Evolutionary conservation across 1,140 invertebrate genomes (phyloP), one percentile per base, ranked within the genome.

Genomic region (Babylonia areolata): DNA sequence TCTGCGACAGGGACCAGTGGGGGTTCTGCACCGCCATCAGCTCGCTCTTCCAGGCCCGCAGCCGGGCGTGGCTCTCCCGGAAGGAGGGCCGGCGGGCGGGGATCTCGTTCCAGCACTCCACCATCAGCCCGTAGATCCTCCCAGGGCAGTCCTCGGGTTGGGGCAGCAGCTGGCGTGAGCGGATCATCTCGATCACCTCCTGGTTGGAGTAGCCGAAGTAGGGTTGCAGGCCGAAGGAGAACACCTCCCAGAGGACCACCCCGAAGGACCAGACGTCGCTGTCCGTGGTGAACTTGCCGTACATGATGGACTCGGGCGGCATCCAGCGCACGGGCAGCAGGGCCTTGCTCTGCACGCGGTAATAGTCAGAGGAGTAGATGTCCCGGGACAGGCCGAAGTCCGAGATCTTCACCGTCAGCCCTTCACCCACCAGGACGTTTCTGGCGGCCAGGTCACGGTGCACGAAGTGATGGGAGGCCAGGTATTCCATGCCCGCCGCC

Each of bases 251-350:
- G 15, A 99, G 94, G 28, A 99, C 97, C 73, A 99, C 98, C 15
- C 98, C 99, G 95, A 98, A 99, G 58, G 97, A 98, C 98, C 98
- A 99, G 11, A 99, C 98, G 94, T 99, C 99, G 88, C 97, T 99
- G 94, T 99, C 98, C 0, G 98, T 98, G 2, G 98, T 99, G 92
- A 99, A 99, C 95, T 99, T 91, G 20, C 98, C 98, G 95, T 99
- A 99, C 6, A 99, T 94, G 92, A 99, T 99, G 5, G 98, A 98
- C 94, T 99, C 99, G 2, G 98, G 98, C 75, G 99, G 98, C 98
- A 99, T 99, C 96, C 96, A 96, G 35, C 96, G 91, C 17, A 96
- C 95, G 2, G 96, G 96, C 11, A 96, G 89, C 31, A 95, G 91
- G 54, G 95, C 94, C 89, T 95, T 93, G 87, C 91, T 93, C 86